Conservation (phyloP, 2,113 vertebrate species). For the Ceyx melanurus region DNA sequence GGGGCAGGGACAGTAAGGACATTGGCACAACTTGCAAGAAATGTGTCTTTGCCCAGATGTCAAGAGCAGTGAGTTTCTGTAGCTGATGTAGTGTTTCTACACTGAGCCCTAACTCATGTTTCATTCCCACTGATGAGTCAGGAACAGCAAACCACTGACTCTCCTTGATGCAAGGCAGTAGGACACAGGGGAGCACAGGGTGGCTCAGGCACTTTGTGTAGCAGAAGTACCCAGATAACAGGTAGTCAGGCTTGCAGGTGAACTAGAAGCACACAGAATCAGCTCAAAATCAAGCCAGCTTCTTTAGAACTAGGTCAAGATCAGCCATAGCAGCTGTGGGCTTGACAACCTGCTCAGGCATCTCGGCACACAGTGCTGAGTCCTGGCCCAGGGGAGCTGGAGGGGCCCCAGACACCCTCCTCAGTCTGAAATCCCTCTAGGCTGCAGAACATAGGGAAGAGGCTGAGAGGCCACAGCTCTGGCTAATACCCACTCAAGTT, state of each 20-base stretch:
- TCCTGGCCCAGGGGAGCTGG: neutral
- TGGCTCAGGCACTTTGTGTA: neutral
- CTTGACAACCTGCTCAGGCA: neutral
- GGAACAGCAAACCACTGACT: neutral
- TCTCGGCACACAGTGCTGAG: neutral
- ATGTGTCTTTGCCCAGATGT: neutral
- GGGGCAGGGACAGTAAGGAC: neutral
- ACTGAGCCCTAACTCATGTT: neutral
- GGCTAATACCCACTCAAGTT: rapidly evolving
- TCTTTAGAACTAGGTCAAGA: neutral
- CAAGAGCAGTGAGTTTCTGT: neutral
- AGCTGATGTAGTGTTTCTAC: neutral
- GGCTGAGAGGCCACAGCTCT: neutral
- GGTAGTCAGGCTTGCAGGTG: neutral
- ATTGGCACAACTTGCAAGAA: neutral
- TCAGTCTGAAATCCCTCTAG: neutral
- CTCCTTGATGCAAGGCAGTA: neutral
- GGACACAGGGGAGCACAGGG: neutral
- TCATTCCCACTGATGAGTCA: neutral
- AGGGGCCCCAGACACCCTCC: rapidly evolving
- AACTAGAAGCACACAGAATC: neutral
- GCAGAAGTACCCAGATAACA: neutral
- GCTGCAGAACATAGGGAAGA: rapidly evolving
- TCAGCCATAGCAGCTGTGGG: neutral
- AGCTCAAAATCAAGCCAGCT: neutral